Evolutionary conservation across 2,113 vertebrate species (phyloP).

Genomic region (Silurus glanis): DNA sequence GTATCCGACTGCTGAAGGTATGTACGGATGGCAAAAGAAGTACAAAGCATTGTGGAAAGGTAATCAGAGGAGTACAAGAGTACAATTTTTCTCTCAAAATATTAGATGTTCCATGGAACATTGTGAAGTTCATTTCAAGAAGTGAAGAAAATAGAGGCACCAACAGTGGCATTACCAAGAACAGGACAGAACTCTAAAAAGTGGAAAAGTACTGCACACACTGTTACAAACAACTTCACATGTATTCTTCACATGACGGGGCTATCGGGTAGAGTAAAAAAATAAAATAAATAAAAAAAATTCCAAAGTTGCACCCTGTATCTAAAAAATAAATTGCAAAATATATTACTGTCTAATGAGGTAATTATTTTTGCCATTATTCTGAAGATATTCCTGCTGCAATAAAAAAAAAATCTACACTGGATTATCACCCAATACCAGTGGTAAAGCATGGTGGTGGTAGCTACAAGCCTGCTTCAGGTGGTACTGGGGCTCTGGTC

Average conservation of each 20-base stretch:
- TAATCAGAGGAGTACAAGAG: background rate
- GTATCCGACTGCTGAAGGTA: background rate
- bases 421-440: background rate
- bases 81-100: background rate
- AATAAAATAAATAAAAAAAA: too few relatives aligned
- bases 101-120: background rate
- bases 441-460: background rate
- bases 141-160: conserved; percentile 1
- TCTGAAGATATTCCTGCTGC: background rate
- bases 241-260: background rate
- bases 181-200: background rate
- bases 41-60: background rate
- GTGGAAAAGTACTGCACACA: background rate
- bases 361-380: too few relatives aligned
- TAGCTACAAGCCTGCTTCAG: background rate
- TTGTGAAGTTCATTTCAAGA: background rate
- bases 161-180: background rate
- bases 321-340: background rate
- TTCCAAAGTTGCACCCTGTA: background rate
- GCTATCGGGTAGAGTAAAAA: background rate
- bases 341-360: background rate
- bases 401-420: background rate
- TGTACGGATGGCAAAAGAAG: too few relatives aligned
- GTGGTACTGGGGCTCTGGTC: background rate
- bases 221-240: background rate